Percentiles rank a stretch among this genome's conserved stretches.
Evolutionary conservation across 2,888 invertebrate genomes (phyloP).

Genomic region (Chorisops tibialis): DNA sequence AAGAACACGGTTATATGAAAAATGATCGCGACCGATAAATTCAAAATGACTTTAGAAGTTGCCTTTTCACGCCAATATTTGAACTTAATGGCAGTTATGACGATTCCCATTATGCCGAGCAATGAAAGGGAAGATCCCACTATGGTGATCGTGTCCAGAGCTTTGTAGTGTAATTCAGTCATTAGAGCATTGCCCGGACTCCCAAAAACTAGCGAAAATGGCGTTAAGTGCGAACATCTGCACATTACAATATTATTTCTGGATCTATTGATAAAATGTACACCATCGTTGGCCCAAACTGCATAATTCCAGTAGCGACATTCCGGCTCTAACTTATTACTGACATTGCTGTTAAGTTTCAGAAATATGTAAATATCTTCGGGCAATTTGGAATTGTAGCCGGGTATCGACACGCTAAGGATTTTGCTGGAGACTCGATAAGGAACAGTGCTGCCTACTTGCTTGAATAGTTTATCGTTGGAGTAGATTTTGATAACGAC

Average conservation of each 20-base stretch:
- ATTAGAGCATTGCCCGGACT: slow-evolving; percentile 42
- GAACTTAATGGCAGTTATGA: slow-evolving; percentile 59
- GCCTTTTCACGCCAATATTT: slow-evolving; percentile 61
- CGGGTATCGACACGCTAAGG: slow-evolving; percentile 61
- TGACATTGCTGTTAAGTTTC: slow-evolving; percentile 28
- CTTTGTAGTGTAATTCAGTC: slow-evolving; percentile 49
- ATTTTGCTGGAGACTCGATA: slow-evolving; percentile 52
- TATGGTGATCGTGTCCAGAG: slow-evolving; percentile 59
- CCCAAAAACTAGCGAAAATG: slow-evolving; percentile 58
- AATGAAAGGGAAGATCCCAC: slow-evolving; percentile 60
- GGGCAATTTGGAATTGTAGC: slow-evolving; percentile 56
- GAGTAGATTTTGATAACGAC: slow-evolving; percentile 57
- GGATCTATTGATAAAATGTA: slow-evolving; percentile 48
- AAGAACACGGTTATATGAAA: slow-evolving; percentile 55
- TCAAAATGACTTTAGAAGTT: slow-evolving; percentile 63
- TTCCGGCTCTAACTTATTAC: slow-evolving; percentile 37
- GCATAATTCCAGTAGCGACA: slow-evolving; percentile 63
- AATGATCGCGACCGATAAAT: slow-evolving; percentile 62
- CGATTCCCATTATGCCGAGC: slow-evolving; percentile 58
- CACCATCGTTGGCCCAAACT: slow-evolving; percentile 59
- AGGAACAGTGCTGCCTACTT: slow-evolving; percentile 45
- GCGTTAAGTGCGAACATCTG: slow-evolving; percentile 59
- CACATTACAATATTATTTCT: slow-evolving; percentile 51
- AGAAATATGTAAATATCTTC: slow-evolving; percentile 56
- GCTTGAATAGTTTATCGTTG: slow-evolving; percentile 58